phyloP scores from a whole-genome alignment of 2,888 invertebrate genomes.

The Atethmia centrago region DNA sequence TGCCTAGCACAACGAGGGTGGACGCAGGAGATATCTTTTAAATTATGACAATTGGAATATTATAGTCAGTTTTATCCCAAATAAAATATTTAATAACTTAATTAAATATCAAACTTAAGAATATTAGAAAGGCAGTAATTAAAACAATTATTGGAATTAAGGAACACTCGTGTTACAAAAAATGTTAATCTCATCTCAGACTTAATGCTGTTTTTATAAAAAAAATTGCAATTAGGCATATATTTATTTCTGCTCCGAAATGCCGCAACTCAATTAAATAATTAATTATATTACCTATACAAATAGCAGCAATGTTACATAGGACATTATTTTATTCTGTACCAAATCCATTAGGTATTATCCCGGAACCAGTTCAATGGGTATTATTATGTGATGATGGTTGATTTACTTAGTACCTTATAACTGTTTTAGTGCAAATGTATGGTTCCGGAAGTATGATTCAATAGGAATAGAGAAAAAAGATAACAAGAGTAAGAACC shows the following conservation, averaged over 20 bases:
- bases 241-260: slow-evolving; percentile 3
- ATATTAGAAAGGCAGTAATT: neutral
- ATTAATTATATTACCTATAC: neutral
- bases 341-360: neutral
- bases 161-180: neutral
- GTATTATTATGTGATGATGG: slow-evolving; percentile 18
- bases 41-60: slow-evolving; percentile 2
- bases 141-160: neutral
- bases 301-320: neutral
- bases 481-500: slow-evolving; percentile 22
- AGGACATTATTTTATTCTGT: neutral
- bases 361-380: slow-evolving; percentile 7
- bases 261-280: slow-evolving; percentile 7
- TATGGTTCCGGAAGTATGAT: slow-evolving; percentile 19
- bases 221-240: neutral
- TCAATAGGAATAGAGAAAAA: slow-evolving; percentile 30
- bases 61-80: slow-evolving; percentile 27
- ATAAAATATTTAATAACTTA: neutral
- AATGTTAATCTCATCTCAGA: neutral
- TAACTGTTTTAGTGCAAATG: slow-evolving; percentile 38
- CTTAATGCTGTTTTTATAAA: neutral
- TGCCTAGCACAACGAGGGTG: slow-evolving; percentile 58
- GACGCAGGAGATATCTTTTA: slow-evolving; percentile 1
- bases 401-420: slow-evolving; percentile 15
- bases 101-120: neutral